phyloP scores from a whole-genome alignment of 2,113 vertebrate species.

The Halcyon malimbica region DNA sequence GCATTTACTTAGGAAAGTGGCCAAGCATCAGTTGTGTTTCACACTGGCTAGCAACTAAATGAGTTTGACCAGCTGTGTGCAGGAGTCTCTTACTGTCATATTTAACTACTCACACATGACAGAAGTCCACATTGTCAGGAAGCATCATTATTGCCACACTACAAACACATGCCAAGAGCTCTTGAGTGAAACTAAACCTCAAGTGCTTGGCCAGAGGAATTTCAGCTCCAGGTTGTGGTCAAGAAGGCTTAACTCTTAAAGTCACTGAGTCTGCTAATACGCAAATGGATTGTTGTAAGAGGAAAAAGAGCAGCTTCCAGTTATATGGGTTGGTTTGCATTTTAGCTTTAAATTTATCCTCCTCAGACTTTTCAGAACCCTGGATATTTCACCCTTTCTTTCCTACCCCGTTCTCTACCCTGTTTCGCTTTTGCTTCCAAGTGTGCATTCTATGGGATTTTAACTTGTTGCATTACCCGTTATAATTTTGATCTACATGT shows the following conservation, averaged over 20 bases:
- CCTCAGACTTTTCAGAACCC: neutral
- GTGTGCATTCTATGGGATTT: neutral
- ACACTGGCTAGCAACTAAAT: neutral
- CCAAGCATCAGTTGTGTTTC: neutral
- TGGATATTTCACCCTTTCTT: neutral
- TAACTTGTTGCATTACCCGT: neutral
- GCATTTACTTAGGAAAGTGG: neutral
- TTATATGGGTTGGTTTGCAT: neutral
- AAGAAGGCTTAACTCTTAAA: neutral
- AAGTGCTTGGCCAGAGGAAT: neutral
- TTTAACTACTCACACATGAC: neutral
- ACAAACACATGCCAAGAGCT: neutral
- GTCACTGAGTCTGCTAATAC: neutral
- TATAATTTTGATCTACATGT: neutral
- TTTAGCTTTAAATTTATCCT: neutral
- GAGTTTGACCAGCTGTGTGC: neutral
- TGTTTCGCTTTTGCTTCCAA: neutral
- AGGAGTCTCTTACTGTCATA: neutral
- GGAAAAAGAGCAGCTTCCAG: neutral
- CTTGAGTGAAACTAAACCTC: neutral
- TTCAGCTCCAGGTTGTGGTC: neutral
- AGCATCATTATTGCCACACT: neutral
- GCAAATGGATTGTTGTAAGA: neutral
- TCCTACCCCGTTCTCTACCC: neutral
- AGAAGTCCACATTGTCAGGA: neutral